Percentiles rank a stretch among this genome's conserved stretches.
These are phyloP conservation scores for Anguilla anguilla DNA, from an alignment of 2,797 vertebrate genomes.

Conservation along the genomic window DNA sequence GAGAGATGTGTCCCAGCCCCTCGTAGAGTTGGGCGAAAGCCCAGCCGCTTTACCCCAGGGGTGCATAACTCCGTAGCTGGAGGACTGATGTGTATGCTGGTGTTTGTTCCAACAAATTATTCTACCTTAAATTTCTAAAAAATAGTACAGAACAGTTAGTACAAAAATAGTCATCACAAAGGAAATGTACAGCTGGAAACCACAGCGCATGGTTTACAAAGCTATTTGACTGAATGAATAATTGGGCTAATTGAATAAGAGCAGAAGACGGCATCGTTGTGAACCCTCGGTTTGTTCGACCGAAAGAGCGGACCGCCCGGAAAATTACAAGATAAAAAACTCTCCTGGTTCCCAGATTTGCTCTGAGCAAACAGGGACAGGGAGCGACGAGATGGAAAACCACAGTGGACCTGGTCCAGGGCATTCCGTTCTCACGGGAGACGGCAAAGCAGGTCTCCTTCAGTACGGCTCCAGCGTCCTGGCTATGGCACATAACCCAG, in stretches of 20 bases:
- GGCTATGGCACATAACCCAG: neutral
- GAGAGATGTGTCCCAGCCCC: neutral
- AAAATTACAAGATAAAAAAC: neutral
- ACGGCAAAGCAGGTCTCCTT: neutral
- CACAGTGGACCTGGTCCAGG: neutral
- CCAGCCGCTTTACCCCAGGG: slow-evolving; percentile 50
- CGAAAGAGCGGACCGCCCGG: neutral
- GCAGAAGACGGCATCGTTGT: neutral
- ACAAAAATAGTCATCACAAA: too few species aligned
- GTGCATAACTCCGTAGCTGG: neutral
- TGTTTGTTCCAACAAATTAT: neutral
- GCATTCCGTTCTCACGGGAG: neutral
- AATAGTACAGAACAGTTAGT: neutral
- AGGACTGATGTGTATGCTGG: too few species aligned
- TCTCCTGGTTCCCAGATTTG: neutral
- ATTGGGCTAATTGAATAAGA: neutral
- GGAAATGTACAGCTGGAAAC: too few species aligned
- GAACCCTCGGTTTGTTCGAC: neutral
- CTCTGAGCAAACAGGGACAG: neutral
- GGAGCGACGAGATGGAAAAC: neutral
- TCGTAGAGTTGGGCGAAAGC: slow-evolving; percentile 37
- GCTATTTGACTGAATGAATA: neutral
- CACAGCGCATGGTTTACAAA: too few species aligned
- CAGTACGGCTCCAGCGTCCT: neutral
- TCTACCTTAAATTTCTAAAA: neutral